Evolutionary conservation across 35 echinoderm and acorn worm genomes (phyloP).

Genomic region (Eucidaris tribuloides): DNA sequence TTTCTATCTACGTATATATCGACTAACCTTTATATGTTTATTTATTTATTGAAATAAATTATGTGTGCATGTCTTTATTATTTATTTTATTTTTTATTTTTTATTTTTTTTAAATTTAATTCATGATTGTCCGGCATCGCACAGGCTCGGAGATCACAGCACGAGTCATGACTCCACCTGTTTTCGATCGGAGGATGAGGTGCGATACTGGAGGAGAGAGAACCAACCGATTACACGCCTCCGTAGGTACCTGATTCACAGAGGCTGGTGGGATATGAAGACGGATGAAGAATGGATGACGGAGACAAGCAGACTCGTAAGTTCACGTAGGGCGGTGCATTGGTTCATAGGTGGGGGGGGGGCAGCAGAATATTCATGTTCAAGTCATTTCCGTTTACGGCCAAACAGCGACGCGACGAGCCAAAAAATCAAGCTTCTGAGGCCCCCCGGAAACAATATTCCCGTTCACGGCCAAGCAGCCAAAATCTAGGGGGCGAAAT

Average conservation of each 20-base stretch:
- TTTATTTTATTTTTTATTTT: too few relatives aligned
- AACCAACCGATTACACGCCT: constrained; percentile 82
- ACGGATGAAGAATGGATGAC: constrained; percentile 79
- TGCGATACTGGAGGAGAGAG: constrained; percentile 87
- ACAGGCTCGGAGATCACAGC: constrained; percentile 84
- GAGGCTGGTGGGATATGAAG: constrained; percentile 72
- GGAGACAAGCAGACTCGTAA: constrained; percentile 46
- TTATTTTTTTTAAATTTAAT: too few relatives aligned
- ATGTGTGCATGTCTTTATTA: too few relatives aligned
- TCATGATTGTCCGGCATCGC: too few relatives aligned
- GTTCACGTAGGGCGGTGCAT: too few relatives aligned
- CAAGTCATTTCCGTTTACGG: too few relatives aligned
- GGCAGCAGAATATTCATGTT: background rate
- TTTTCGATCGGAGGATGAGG: constrained; percentile 87
- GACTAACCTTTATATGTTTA: too few relatives aligned
- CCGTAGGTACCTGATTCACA: constrained; percentile 51
- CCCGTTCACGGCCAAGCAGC: too few relatives aligned
- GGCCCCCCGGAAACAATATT: background rate
- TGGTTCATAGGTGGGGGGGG: background rate
- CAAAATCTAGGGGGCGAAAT: too few relatives aligned
- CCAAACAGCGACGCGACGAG: too few relatives aligned
- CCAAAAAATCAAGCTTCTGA: background rate
- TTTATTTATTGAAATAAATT: too few relatives aligned
- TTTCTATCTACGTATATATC: too few relatives aligned
- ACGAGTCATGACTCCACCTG: constrained; percentile 92